Evolutionary conservation across 2,113 vertebrate genomes (phyloP), one percentile per base, ranked within the genome.

Genomic region (Phalacrocorax carbo): DNA sequence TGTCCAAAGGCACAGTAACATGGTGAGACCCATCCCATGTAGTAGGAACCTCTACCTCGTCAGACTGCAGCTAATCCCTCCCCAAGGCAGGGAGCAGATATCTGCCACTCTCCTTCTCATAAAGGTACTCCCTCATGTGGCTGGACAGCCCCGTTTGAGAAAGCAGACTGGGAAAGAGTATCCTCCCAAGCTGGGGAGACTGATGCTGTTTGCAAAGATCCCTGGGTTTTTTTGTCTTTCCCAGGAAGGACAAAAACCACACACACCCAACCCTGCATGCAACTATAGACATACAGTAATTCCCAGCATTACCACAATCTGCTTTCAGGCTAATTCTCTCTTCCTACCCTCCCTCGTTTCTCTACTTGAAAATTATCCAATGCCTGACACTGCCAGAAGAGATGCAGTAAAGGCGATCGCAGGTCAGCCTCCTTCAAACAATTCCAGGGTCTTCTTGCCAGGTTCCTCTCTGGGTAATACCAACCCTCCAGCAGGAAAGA

Each of bases 341-440:
- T 77, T 91, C 66, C 75, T 68, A 9, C 10, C 46, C 60, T 66
- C 38, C 18, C 34, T 61, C 27, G 46, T 46, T 86, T 73, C 86
- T 88, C 54, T 51, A 60, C 60, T 73, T 78, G 93, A 94, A 88
- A 92, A 80, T 49, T 36, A 9, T 8, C 93, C 93, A 94, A 88
- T 20, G 32, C 64, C 86, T 91, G 93, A 96, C 85, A 54, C 75
- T 62, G 79, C 87, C 93, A 96, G 86, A 65, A 90, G 82, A 96
- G 90, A 84, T 71, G 55, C 51, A 57, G 30, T 23, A 49, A 58
- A 94, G 79, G 90, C 1, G 0, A 83, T 19, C 0, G 0, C 42
- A 88, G 84, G 87, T 94, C 89, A 96, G 71, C 55, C 42, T 86
- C 75, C 85, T 86, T 82, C 87, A 95, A 60, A 91, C 89, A 95